Base-by-base conservation (phyloP, 2,797 vertebrate species). In the Emys orbicularis region DNA sequence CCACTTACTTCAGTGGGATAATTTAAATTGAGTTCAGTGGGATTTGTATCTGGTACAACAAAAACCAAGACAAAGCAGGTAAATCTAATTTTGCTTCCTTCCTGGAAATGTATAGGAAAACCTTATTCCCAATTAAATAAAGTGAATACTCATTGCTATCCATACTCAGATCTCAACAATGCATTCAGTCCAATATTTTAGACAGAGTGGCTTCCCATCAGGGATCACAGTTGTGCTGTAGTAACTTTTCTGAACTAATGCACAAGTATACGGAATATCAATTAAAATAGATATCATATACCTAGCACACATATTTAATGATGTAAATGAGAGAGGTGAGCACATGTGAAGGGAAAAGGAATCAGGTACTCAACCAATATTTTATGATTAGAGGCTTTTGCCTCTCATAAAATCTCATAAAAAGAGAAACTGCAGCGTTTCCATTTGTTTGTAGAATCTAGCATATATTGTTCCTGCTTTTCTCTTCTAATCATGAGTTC, bases 371-470 rank as follows among this genome's bases (percentile, higher is more conserved):
- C 68, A 76, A n/a, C 50, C 16, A 89, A 41, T 94, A 65, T 81
- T 44, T 81, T 81, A 81, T 31, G 27, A 57, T 44, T 44, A 54
- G 68, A 85, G 81, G 2, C 77, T 91, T 82, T 49, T 44, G 3
- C 1, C 27, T n/a, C 2, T 29, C 21, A 31, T 77, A 83, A 83
- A 12, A 53, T 10, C 72, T 6, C 16, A 0, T 11, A 23, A 59
- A 74, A 53, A 7, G 44, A 87, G 76, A 84, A 92, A 94, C 68
- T 6, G 74, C 41, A 50, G 1, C 0, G 5, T 31, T 80, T 85
- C 61, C 54, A 41, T 50, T 87, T 90, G 7, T 90, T 96, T 92
- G 50, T 83, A 77, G 16, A 49, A 25, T 90, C 86, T 52, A 84
- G 8, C 83, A 4, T 50, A 31, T 72, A 37, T 12, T 82, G 1